Conservation (phyloP, 2,888 invertebrate species). For the Catotricha subobsoleta region DNA sequence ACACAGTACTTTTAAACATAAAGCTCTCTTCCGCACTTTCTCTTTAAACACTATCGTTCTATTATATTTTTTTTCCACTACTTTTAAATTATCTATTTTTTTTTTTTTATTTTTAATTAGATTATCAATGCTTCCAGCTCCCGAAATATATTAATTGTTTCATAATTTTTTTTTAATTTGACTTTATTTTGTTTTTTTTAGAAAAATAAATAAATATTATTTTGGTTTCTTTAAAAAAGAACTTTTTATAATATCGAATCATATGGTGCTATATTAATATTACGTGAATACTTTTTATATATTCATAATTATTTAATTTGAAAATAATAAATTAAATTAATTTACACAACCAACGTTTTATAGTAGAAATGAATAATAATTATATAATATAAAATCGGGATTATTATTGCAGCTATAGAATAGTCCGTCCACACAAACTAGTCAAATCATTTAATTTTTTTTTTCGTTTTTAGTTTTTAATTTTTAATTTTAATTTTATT, state of each 20-base stretch:
- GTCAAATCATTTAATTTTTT: conserved; percentile 11
- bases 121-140: no score
- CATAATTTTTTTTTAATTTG: no score
- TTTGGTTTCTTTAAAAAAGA: conserved; percentile 2
- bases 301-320: conserved; percentile 9
- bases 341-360: no score
- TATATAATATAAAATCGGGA: neutral
- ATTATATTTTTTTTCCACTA: no score
- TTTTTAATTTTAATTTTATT: conserved; percentile 9
- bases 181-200: conserved; percentile 5
- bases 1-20: no score
- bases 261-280: conserved; percentile 19
- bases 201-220: conserved; percentile 1
- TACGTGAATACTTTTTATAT: conserved; percentile 4
- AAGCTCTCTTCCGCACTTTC: no score
- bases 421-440: conserved; percentile 12
- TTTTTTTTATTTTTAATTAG: no score
- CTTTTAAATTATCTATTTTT: no score
- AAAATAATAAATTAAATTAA: no score
- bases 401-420: neutral
- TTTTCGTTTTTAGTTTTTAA: conserved; percentile 10
- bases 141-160: no score
- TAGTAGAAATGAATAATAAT: no score
- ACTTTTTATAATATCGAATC: conserved; percentile 11
- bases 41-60: no score